These are phyloP conservation scores for Dendrocincla fuliginosa DNA, from an alignment of 2,797 vertebrate genomes.

Conservation along the genomic window DNA sequence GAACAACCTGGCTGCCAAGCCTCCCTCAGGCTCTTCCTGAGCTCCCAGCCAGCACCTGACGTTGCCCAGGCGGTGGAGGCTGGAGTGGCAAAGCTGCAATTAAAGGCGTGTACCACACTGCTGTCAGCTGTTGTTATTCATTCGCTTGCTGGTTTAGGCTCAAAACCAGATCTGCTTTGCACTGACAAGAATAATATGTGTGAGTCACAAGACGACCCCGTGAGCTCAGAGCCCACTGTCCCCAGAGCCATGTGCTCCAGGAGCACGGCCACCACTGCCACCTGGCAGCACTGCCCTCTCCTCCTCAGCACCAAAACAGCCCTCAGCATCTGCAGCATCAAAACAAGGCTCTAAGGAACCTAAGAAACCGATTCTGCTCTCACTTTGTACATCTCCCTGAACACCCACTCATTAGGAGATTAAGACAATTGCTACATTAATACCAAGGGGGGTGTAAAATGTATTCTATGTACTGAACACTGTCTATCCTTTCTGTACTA, in stretches of 20 bases:
- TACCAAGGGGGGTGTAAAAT: not conserved
- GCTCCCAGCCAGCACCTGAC: not conserved
- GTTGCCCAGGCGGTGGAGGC: not conserved
- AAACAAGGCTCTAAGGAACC: not conserved
- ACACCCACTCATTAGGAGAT: not conserved
- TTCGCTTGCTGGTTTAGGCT: not conserved
- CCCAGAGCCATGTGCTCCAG: not conserved
- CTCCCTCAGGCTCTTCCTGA: not conserved
- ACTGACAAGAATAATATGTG: constrained; percentile 38
- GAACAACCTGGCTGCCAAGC: not conserved
- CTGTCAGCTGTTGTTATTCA: constrained; percentile 47
- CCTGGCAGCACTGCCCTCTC: not conserved
- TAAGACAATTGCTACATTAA: not conserved
- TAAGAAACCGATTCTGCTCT: not conserved
- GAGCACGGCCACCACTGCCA: too few relatives aligned
- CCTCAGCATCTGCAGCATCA: not conserved
- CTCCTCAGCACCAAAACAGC: not conserved
- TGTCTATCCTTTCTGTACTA: not conserved
- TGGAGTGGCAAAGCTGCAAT: not conserved
- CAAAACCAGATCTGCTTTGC: not conserved
- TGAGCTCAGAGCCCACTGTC: not conserved
- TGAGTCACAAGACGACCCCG: not conserved
- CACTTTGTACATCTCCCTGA: not conserved
- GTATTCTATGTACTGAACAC: not conserved
- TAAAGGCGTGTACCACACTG: not conserved